phyloP scores from a whole-genome alignment of 2,888 invertebrate genomes.

The Lymantria monacha region DNA sequence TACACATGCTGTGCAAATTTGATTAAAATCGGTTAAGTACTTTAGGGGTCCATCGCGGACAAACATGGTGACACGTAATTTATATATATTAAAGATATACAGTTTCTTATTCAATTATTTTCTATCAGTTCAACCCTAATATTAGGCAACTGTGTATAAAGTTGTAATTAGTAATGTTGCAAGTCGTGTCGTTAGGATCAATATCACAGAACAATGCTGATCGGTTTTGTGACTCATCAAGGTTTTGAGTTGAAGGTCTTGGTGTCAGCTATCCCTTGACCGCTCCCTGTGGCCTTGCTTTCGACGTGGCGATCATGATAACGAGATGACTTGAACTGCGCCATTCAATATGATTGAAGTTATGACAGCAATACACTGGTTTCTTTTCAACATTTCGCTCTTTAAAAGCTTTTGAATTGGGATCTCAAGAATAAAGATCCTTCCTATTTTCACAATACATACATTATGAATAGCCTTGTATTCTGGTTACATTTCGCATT shows the following conservation, averaged over 20 bases:
- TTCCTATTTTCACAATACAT: constrained; percentile 1
- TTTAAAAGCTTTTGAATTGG: constrained; percentile 7
- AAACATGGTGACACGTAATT: too few relatives aligned
- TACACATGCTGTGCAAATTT: too few relatives aligned
- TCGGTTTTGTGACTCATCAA: constrained; percentile 63
- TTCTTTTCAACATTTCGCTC: constrained; percentile 13
- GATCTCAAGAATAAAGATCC: constrained; percentile 1
- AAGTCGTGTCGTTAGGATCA: constrained; percentile 61
- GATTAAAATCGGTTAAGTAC: too few relatives aligned
- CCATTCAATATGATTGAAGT: constrained; percentile 50
- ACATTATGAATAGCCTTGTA: constrained; percentile 4
- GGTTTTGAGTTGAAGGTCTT: constrained; percentile 64
- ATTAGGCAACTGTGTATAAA: constrained; percentile 49
- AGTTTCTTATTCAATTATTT: background rate
- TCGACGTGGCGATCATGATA: constrained; percentile 65
- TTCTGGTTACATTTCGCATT: background rate
- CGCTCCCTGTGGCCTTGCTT: constrained; percentile 74
- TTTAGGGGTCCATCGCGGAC: too few relatives aligned
- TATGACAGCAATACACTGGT: constrained; percentile 30
- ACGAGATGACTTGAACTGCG: constrained; percentile 40
- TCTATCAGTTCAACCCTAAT: constrained; percentile 24
- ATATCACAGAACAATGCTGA: constrained; percentile 58
- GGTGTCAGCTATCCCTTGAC: constrained; percentile 65
- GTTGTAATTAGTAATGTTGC: constrained; percentile 66
- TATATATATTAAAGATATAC: too few relatives aligned